These are phyloP conservation scores for Luperina nickerlii DNA, from an alignment of 2,888 invertebrate genomes.

Conservation along the genomic window DNA sequence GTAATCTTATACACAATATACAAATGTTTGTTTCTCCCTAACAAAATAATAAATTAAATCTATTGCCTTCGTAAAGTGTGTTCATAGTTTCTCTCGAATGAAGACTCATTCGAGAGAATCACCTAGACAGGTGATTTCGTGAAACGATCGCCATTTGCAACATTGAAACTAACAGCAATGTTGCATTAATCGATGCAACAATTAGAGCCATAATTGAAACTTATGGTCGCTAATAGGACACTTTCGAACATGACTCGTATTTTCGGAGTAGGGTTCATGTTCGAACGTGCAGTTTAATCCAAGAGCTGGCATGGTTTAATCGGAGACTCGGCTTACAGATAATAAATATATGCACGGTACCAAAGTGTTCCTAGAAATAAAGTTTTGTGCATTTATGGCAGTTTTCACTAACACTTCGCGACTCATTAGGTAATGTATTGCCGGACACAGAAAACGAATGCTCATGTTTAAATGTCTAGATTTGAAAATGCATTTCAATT, in stretches of 20 bases:
- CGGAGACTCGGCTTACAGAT: no score
- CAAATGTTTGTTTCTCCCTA: no score
- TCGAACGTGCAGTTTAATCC: constrained; percentile 6
- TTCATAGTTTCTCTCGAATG: neutral
- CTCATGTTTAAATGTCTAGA: neutral
- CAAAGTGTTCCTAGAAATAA: neutral
- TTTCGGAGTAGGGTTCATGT: constrained; percentile 2
- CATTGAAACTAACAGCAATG: constrained; percentile 12
- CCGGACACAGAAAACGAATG: neutral
- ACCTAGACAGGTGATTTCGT: no score
- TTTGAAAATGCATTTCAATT: neutral
- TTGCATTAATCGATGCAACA: neutral
- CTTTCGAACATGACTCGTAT: constrained; percentile 20
- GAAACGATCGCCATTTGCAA: neutral
- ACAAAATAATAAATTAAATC: no score
- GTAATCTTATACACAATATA: no score
- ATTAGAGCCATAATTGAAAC: constrained; percentile 21
- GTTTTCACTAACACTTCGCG: neutral
- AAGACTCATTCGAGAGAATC: no score
- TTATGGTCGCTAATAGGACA: constrained; percentile 11
- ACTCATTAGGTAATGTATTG: neutral
- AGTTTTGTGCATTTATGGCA: neutral
- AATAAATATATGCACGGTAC: neutral
- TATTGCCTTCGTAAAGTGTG: neutral
- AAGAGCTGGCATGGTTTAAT: neutral